Evolutionary conservation across 2,888 invertebrate species (phyloP).

Genomic region (Miltochrista miniata): DNA sequence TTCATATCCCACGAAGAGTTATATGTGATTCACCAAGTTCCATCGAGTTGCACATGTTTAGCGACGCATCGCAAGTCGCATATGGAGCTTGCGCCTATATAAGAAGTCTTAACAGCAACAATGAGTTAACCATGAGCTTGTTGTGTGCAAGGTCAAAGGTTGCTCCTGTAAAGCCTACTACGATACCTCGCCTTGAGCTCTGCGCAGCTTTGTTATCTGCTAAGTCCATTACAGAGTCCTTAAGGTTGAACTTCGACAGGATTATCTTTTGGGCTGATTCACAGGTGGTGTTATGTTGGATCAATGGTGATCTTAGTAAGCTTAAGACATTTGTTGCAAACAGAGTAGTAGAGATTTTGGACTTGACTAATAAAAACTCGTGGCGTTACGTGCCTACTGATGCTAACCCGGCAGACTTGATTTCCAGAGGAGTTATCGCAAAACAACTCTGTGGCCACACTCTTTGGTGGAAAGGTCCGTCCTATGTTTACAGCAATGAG

Average conservation of each 20-base stretch:
- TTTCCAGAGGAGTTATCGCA: neutral
- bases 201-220: slow-evolving; percentile 27
- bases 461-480: neutral
- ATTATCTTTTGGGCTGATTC: neutral
- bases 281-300: neutral
- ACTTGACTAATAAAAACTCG: neutral
- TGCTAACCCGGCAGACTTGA: neutral
- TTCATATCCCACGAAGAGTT: too few relatives aligned
- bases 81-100: too few relatives aligned
- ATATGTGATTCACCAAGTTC: slow-evolving; percentile 13
- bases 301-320: neutral
- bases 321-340: neutral
- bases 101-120: too few relatives aligned
- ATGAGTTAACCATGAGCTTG: neutral
- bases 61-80: too few relatives aligned
- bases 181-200: slow-evolving; percentile 39
- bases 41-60: slow-evolving; percentile 30
- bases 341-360: neutral
- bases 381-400: neutral
- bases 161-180: slow-evolving; percentile 31
- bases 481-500: neutral
- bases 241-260: neutral
- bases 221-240: neutral
- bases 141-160: slow-evolving; percentile 36
- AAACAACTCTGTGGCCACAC: neutral